Evolutionary conservation across 64 coral and sea anemone genomes (phyloP).

Genomic region (Acropora yongei): DNA sequence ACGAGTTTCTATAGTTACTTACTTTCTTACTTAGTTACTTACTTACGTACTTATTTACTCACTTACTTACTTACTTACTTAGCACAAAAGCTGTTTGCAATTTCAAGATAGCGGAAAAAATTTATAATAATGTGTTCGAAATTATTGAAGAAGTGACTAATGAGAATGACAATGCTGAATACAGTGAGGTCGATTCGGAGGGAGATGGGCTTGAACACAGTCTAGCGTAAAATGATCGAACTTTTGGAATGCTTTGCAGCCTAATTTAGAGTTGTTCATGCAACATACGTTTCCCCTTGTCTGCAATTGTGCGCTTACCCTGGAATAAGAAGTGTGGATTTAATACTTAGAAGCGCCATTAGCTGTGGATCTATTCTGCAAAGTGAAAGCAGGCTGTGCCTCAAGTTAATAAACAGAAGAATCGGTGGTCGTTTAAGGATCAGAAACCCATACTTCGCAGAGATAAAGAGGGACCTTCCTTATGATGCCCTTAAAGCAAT

Average conservation of each 20-base stretch:
- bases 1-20: no score
- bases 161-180: neutral
- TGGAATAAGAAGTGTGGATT: slow-evolving; percentile 24
- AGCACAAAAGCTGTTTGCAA: neutral
- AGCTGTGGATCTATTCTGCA: slow-evolving; percentile 50
- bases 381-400: slow-evolving; percentile 1
- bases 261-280: neutral
- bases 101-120: slow-evolving; percentile 15
- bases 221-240: slow-evolving; percentile 10
- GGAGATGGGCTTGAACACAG: slow-evolving; percentile 1
- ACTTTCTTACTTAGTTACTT: no score
- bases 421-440: neutral
- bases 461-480: slow-evolving; percentile 33
- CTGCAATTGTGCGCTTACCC: slow-evolving; percentile 21
- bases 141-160: slow-evolving; percentile 39
- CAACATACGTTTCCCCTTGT: neutral
- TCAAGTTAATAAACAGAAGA: slow-evolving; percentile 4
- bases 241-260: neutral
- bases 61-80: no score
- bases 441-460: slow-evolving; percentile 1
- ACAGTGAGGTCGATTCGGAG: slow-evolving; percentile 1
- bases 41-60: no score
- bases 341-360: slow-evolving; percentile 50
- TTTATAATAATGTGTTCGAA: slow-evolving; percentile 9
- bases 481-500: slow-evolving; percentile 23